phyloP scores from a whole-genome alignment of 2,113 vertebrate genomes.

The Paradoxurus hermaphroditus region DNA sequence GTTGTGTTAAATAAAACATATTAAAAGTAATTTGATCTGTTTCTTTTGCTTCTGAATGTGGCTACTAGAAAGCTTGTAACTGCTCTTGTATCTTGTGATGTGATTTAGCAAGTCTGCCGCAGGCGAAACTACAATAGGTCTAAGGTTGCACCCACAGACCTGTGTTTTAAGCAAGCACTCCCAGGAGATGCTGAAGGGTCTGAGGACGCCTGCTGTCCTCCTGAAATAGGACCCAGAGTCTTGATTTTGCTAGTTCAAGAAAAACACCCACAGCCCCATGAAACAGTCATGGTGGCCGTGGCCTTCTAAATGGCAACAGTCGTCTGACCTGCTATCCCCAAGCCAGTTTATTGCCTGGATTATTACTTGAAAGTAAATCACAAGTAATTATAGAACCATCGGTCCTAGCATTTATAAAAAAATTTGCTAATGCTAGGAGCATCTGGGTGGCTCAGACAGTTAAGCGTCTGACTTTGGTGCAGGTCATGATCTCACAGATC shows the following conservation, averaged over 20 bases:
- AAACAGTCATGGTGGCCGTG: background rate
- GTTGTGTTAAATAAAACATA: background rate
- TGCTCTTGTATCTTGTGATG: background rate
- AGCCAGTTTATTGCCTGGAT: background rate
- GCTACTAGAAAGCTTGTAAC: background rate
- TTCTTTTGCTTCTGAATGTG: background rate
- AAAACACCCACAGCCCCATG: background rate
- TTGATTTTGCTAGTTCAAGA: background rate
- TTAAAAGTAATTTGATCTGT: background rate
- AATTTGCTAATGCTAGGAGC: background rate
- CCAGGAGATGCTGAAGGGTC: background rate
- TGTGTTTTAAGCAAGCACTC: background rate
- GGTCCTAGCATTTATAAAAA: background rate
- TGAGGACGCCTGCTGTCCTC: background rate
- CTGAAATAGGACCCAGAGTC: background rate
- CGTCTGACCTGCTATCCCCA: background rate
- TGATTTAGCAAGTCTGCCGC: background rate
- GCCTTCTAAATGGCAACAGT: background rate
- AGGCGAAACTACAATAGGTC: background rate
- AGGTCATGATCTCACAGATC: too few relatives aligned
- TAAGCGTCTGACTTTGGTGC: too few relatives aligned
- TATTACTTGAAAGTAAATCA: constrained; percentile 4
- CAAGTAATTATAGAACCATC: background rate
- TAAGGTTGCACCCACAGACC: background rate
- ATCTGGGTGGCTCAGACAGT: too few relatives aligned